A percentile compares a stretch with the other conserved stretches of the same genome.
These are phyloP conservation scores for Fringilla coelebs DNA, from an alignment of 2,797 vertebrate species.

Conservation along the genomic window DNA sequence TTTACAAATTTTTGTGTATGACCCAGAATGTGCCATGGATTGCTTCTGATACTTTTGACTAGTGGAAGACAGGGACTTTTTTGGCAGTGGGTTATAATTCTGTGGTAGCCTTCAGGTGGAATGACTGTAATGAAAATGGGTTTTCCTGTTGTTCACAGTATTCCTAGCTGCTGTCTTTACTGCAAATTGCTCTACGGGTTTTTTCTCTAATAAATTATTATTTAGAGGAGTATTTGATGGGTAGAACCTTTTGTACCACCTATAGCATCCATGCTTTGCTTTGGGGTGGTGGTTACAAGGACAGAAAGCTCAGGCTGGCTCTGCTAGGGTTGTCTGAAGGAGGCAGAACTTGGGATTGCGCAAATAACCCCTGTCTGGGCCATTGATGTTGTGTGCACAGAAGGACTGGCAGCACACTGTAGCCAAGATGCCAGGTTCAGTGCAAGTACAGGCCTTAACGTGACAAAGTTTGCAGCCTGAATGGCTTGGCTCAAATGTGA, in stretches of 20 bases:
- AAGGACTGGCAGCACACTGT: background rate
- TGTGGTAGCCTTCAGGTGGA: background rate
- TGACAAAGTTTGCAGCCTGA: background rate
- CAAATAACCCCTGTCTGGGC: background rate
- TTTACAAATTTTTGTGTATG: background rate
- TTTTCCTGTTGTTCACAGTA: background rate
- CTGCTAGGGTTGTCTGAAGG: background rate
- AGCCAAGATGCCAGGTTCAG: background rate
- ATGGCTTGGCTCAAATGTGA: background rate
- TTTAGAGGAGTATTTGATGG: background rate
- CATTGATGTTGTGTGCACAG: fast-evolving
- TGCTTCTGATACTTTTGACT: background rate
- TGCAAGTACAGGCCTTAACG: background rate
- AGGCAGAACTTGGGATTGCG: background rate
- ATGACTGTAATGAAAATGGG: background rate
- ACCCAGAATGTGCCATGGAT: background rate
- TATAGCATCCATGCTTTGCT: fast-evolving
- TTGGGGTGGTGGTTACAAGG: fast-evolving
- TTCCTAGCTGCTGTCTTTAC: background rate
- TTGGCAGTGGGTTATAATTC: background rate
- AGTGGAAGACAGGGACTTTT: background rate
- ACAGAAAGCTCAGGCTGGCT: background rate
- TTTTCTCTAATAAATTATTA: background rate
- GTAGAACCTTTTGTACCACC: background rate
- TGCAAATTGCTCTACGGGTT: fast-evolving